These are phyloP conservation scores for Myxocyprinus asiaticus DNA, from an alignment of 2,113 vertebrate species.

Conservation along the genomic window DNA sequence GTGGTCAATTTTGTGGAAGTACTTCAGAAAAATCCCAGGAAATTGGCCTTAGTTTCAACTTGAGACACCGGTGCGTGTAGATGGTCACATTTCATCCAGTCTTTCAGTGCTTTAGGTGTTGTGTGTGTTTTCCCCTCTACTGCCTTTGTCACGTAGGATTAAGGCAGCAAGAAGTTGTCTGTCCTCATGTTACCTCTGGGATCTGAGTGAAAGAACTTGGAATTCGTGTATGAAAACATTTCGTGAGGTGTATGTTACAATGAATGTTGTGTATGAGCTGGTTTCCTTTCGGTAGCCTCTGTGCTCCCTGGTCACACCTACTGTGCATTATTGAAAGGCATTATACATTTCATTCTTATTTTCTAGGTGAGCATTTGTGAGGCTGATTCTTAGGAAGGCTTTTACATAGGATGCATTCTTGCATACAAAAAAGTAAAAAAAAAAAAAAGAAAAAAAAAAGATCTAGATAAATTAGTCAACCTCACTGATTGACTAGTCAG, in stretches of 20 bases:
- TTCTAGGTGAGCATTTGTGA: not conserved
- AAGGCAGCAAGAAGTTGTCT: not conserved
- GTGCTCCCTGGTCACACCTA: constrained; percentile 6
- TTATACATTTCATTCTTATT: not conserved
- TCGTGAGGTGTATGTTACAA: constrained; percentile 6
- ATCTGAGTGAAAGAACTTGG: not conserved
- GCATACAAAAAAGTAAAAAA: too few species aligned
- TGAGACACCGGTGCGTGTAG: not conserved
- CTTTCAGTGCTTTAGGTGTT: not conserved
- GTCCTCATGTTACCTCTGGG: not conserved
- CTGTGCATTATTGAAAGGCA: not conserved
- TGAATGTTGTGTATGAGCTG: not conserved
- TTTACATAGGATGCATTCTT: too few species aligned
- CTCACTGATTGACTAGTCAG: too few species aligned
- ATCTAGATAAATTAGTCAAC: too few species aligned
- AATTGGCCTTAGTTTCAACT: not conserved
- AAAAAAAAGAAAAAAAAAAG: too few species aligned
- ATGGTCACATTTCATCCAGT: not conserved
- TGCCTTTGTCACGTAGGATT: not conserved
- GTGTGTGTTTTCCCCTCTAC: too few species aligned
- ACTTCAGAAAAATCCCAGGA: too few species aligned
- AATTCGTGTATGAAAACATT: constrained; percentile 8
- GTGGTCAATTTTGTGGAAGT: too few species aligned
- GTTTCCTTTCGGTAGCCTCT: not conserved
- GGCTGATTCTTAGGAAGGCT: too few species aligned